Evolutionary conservation across 2,888 invertebrate species (phyloP).

Genomic region (Melanophora roralis): DNA sequence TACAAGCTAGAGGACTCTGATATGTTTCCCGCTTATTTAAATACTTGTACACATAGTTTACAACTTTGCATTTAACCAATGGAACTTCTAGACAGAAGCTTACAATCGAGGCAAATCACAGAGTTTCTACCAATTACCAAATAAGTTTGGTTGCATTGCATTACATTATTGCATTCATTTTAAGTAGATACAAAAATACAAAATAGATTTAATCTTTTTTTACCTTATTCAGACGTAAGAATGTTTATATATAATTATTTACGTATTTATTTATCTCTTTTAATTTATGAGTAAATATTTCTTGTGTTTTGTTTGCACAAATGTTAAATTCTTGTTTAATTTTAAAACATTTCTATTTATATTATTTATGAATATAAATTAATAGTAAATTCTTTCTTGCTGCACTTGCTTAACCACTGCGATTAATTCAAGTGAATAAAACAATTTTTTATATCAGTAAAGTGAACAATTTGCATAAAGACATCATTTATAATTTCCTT

Average conservation of each 20-base stretch:
- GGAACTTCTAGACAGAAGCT: no score
- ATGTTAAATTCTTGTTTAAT: not conserved
- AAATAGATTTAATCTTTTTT: no score
- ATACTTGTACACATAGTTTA: no score
- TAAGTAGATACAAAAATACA: no score
- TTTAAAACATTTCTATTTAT: not conserved
- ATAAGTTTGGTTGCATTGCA: no score
- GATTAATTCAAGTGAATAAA: not conserved
- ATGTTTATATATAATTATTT: not conserved
- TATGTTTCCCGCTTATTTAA: no score
- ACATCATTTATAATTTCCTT: constrained; percentile 56
- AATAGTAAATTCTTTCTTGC: not conserved
- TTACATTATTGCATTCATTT: no score
- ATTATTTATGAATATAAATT: not conserved
- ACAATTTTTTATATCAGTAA: not conserved
- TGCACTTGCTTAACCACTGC: no score
- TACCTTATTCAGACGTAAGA: not conserved
- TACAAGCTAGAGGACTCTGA: no score
- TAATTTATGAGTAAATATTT: not conserved
- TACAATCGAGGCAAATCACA: no score
- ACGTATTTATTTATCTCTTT: not conserved
- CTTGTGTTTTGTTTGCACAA: not conserved
- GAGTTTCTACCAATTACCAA: no score
- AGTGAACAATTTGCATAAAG: constrained; percentile 42
- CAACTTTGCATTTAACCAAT: no score